These are phyloP conservation scores for Halichondria panicea DNA, from an alignment of 37 sponge, comb jelly and placozoan species.

Conservation along the genomic window DNA sequence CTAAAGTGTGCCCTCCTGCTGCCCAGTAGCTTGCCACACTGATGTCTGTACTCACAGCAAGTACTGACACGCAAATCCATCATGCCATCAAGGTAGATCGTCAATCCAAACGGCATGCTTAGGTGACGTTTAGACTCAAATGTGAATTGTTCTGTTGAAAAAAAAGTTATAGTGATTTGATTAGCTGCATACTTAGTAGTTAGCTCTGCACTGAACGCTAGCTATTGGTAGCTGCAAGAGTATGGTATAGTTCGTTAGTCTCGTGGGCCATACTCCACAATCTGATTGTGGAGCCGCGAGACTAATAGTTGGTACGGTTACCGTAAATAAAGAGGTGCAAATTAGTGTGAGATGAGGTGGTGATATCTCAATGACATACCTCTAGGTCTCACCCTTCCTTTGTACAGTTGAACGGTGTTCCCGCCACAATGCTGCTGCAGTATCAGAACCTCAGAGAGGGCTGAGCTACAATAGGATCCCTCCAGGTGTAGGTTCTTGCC, in stretches of 20 bases:
- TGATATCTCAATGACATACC: conserved; percentile 35
- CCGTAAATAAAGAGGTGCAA: too few relatives aligned
- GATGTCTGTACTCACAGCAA: conserved; percentile 94
- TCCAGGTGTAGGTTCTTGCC: conserved; percentile 62
- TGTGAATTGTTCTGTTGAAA: conserved; percentile 48
- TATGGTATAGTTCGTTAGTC: too few relatives aligned
- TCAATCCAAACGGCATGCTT: conserved; percentile 87
- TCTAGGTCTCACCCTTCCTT: conserved; percentile 58
- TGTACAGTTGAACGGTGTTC: conserved; percentile 84
- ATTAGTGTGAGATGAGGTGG: too few relatives aligned
- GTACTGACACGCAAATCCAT: conserved; percentile 85
- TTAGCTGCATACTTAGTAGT: too few relatives aligned
- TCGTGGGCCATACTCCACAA: too few relatives aligned
- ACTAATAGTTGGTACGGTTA: too few relatives aligned
- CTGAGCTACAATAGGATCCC: conserved; percentile 9
- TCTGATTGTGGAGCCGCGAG: too few relatives aligned
- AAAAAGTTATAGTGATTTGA: too few relatives aligned
- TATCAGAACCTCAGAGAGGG: conserved; percentile 51
- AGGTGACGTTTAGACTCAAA: conserved; percentile 76
- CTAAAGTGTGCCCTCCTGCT: conserved; percentile 72
- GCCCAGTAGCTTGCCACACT: conserved; percentile 78
- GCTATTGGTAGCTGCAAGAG: too few relatives aligned
- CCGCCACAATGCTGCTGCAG: conserved; percentile 98
- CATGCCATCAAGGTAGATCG: conserved; percentile 85
- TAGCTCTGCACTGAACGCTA: too few relatives aligned